A percentile compares a stretch with the other conserved stretches of the same genome.
phyloP scores from a whole-genome alignment of 1,140 invertebrate species.

The Cydia splendana region DNA sequence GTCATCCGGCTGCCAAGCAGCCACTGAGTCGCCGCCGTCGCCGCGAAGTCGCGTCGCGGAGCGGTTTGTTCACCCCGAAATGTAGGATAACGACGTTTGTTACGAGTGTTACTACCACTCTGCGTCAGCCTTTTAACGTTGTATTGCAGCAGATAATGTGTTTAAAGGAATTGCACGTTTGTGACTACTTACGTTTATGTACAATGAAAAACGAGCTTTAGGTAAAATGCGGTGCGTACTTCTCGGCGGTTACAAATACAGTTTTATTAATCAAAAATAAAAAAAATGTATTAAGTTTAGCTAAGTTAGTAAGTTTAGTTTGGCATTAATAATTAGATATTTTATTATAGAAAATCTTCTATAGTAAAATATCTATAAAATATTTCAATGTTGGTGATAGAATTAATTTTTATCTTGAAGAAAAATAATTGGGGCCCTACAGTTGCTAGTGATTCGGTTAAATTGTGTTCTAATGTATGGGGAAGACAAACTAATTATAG shows the following conservation, averaged over 20 bases:
- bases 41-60: conserved; percentile 38
- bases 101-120: conserved; percentile 65
- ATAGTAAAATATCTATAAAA: too few relatives aligned
- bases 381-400: too few relatives aligned
- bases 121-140: conserved; percentile 54
- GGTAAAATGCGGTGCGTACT: neutral
- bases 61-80: conserved; percentile 68
- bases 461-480: too few relatives aligned
- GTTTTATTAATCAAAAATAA: too few relatives aligned
- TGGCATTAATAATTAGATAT: too few relatives aligned
- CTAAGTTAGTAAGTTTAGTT: too few relatives aligned
- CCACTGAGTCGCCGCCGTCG: conserved; percentile 54
- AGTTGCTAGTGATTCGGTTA: conserved; percentile 11
- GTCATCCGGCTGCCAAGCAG: conserved; percentile 56
- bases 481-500: too few relatives aligned
- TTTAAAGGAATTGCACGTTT: conserved; percentile 61
- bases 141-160: conserved; percentile 55
- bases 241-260: too few relatives aligned
- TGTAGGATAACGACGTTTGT: conserved; percentile 73
- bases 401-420: too few relatives aligned
- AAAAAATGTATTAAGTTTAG: too few relatives aligned
- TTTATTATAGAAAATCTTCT: too few relatives aligned
- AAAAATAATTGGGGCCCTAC: too few relatives aligned
- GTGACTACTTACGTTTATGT: conserved; percentile 35
- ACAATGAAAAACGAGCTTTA: neutral